These are phyloP conservation scores for Junco hyemalis DNA, from an alignment of 2,113 vertebrate species.

Conservation along the genomic window DNA sequence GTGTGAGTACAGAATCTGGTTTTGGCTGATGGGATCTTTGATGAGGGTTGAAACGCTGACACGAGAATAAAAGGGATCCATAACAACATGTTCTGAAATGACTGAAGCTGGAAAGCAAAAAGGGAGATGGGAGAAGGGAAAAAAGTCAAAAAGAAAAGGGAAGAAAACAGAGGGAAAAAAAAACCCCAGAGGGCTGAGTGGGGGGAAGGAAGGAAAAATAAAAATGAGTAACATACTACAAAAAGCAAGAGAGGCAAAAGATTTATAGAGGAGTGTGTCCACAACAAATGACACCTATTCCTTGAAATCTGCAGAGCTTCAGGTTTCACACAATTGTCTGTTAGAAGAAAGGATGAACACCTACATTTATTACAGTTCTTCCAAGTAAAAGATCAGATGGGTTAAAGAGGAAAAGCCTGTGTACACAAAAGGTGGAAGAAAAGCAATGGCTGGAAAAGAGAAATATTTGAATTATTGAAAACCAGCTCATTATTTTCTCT, in stretches of 20 bases:
- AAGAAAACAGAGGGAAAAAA: not conserved
- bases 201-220: not conserved
- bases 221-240: not conserved
- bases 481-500: not conserved
- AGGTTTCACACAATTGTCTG: not conserved
- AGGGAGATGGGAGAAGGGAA: not conserved
- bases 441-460: not conserved
- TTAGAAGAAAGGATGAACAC: not conserved
- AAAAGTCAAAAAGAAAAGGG: not conserved
- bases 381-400: not conserved
- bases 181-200: fast-evolving
- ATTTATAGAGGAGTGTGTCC: not conserved
- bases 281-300: not conserved
- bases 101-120: not conserved
- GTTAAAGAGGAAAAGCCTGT: not conserved
- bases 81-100: not conserved
- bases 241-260: not conserved
- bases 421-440: not conserved
- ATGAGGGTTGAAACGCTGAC: not conserved
- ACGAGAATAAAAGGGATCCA: not conserved
- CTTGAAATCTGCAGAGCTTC: not conserved
- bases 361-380: not conserved
- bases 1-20: not conserved
- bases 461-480: not conserved
- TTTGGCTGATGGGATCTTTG: not conserved